A percentile compares a stretch with the other conserved stretches of the same genome.
phyloP scores from a whole-genome alignment of 2,113 vertebrate genomes.

The Mus spicilegus region DNA sequence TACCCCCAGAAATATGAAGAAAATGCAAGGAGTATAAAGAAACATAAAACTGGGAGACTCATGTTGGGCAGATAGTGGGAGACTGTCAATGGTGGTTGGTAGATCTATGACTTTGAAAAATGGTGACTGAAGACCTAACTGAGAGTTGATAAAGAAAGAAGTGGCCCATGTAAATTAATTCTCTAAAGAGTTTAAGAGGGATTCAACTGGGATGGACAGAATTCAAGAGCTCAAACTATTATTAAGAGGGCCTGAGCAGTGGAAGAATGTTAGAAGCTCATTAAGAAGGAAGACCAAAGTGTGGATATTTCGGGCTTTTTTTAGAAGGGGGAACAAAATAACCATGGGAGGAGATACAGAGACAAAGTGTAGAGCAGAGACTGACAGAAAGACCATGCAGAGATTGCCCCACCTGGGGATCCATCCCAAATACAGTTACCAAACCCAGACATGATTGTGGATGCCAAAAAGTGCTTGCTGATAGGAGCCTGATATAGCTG shows the following conservation, averaged over 20 bases:
- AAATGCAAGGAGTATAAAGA: not conserved
- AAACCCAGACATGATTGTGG: no score
- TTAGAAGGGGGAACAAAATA: no score
- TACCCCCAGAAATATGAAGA: not conserved
- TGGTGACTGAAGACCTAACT: not conserved
- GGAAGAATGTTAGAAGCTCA: not conserved
- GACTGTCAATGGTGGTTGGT: not conserved
- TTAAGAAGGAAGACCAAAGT: no score
- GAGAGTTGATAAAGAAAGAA: not conserved
- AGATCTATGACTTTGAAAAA: not conserved
- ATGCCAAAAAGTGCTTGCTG: no score
- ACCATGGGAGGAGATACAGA: no score
- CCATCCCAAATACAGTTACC: no score
- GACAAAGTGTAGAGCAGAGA: no score
- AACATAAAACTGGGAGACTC: not conserved
- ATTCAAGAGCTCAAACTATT: not conserved
- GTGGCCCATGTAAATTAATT: not conserved
- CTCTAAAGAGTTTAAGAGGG: not conserved
- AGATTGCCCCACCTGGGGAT: no score
- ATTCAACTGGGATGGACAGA: not conserved
- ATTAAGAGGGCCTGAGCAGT: no score
- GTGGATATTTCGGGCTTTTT: no score
- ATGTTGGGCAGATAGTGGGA: not conserved
- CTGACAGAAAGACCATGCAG: no score
- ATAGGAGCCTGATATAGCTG: no score